Evolutionary conservation across 1,140 invertebrate genomes (phyloP).

Genomic region (Calephelis nemesis): DNA sequence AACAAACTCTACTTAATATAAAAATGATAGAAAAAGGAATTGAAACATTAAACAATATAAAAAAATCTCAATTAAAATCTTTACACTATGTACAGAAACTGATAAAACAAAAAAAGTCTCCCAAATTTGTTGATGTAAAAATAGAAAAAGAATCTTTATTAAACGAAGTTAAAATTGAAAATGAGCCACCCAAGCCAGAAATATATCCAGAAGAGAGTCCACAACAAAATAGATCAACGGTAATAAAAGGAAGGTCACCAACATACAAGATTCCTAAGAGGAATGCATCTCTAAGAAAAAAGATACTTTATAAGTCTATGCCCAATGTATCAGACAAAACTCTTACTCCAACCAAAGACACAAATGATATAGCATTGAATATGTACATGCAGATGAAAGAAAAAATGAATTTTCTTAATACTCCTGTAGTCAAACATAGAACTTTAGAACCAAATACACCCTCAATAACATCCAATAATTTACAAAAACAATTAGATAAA

Average conservation of each 20-base stretch:
- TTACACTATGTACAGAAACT: constrained; percentile 47
- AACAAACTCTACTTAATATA: constrained; percentile 47
- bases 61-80: constrained; percentile 47
- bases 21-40: constrained; percentile 51
- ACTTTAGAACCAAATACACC: constrained; percentile 47
- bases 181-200: constrained; percentile 26
- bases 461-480: constrained; percentile 56
- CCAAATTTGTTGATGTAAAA: constrained; percentile 16
- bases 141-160: constrained; percentile 23
- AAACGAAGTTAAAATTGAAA: constrained; percentile 25
- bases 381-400: constrained; percentile 69
- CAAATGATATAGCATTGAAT: constrained; percentile 44
- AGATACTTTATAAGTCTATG: constrained; percentile 56
- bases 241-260: constrained; percentile 53
- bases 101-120: constrained; percentile 42
- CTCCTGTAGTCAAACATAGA: constrained; percentile 44
- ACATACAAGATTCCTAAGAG: constrained; percentile 64
- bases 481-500: constrained; percentile 63
- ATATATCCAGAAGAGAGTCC: constrained; percentile 33
- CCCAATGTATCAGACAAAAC: constrained; percentile 48
- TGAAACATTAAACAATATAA: constrained; percentile 45
- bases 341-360: constrained; percentile 43
- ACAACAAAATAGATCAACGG: constrained; percentile 36
- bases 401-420: constrained; percentile 63
- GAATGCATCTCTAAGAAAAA: constrained; percentile 55